Percentiles rank a stretch among this genome's conserved stretches.
Conservation (phyloP, 2,888 invertebrate species). For the Chrysolina americana region DNA sequence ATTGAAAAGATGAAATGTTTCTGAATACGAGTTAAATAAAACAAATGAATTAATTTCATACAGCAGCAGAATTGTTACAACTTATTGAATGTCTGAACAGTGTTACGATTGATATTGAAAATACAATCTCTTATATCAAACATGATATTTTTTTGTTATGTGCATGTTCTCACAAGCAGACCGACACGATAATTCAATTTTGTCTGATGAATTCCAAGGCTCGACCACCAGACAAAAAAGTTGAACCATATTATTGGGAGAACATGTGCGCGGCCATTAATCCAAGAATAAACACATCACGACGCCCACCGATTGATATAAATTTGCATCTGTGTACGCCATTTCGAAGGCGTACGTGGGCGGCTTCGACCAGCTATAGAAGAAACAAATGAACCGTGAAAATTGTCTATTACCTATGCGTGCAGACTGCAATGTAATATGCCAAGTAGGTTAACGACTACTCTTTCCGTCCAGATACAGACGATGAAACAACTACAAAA, state of each 20-base stretch:
- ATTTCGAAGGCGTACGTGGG: slow-evolving; percentile 51
- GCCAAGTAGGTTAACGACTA: slow-evolving; percentile 15
- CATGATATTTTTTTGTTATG: background rate
- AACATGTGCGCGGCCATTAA: slow-evolving; percentile 50
- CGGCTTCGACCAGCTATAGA: slow-evolving; percentile 49
- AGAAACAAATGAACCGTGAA: slow-evolving; percentile 54
- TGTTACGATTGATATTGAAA: background rate
- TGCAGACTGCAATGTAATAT: slow-evolving; percentile 26
- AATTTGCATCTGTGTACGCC: slow-evolving; percentile 55
- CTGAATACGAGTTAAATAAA: too few relatives aligned
- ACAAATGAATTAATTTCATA: too few relatives aligned
- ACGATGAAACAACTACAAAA: background rate
- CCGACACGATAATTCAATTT: slow-evolving; percentile 14
- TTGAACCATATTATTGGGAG: slow-evolving; percentile 37
- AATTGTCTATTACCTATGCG: slow-evolving; percentile 41
- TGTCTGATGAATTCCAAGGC: slow-evolving; percentile 30
- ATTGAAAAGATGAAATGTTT: too few relatives aligned
- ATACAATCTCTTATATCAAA: background rate
- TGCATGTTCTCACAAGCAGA: background rate
- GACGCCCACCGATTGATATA: slow-evolving; percentile 55
- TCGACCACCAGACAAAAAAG: slow-evolving; percentile 41
- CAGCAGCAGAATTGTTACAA: background rate
- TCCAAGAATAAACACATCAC: slow-evolving; percentile 55
- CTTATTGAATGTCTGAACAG: background rate
- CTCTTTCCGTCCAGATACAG: background rate